Evolutionary conservation across 2,113 vertebrate genomes (phyloP).

Genomic region (Pitta sordida): DNA sequence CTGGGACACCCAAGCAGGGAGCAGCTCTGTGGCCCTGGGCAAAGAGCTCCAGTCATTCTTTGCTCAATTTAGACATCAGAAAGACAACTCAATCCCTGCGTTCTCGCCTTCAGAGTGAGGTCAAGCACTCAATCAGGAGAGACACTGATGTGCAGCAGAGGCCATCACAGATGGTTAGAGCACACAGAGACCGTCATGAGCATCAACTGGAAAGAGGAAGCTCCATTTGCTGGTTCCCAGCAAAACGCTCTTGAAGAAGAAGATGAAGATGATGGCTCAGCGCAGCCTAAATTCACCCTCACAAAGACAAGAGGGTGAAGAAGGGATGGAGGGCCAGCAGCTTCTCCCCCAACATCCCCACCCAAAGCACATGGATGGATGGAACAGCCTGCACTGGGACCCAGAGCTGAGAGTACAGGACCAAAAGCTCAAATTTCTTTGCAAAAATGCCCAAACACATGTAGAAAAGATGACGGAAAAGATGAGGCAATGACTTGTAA

Average conservation of each 20-base stretch:
- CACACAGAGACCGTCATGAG: background rate
- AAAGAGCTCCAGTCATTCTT: background rate
- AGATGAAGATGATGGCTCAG: background rate
- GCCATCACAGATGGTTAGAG: background rate
- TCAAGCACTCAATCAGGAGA: background rate
- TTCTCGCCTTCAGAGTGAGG: background rate
- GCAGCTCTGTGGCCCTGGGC: background rate
- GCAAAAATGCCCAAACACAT: background rate
- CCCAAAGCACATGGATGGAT: accelerated
- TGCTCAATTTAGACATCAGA: background rate
- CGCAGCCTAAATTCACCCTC: background rate
- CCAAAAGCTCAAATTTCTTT: background rate
- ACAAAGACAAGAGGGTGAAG: background rate
- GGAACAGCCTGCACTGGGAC: background rate
- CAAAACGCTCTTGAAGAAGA: accelerated
- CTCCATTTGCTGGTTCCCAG: background rate
- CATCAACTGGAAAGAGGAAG: accelerated
- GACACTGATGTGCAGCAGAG: background rate
- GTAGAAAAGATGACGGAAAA: background rate
- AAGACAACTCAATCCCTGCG: background rate
- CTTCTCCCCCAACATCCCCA: background rate
- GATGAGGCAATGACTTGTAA: background rate
- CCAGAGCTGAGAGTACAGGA: background rate
- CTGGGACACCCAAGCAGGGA: too few species aligned
- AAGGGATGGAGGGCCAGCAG: background rate